Percentiles rank a stretch among this genome's conserved stretches.
Evolutionary conservation across 2,888 invertebrate genomes (phyloP).

Genomic region (Calliopum simillimum): DNA sequence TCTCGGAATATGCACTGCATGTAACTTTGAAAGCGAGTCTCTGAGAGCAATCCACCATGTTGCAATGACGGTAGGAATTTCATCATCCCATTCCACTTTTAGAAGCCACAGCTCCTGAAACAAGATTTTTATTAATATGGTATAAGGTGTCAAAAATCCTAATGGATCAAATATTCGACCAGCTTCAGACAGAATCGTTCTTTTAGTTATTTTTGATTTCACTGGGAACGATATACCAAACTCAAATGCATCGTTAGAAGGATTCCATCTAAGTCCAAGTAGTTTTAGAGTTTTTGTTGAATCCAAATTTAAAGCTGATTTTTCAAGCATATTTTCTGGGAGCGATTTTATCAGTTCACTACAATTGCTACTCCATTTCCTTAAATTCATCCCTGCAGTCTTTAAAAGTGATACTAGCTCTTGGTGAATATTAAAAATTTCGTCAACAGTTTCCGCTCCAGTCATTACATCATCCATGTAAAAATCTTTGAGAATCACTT

Average conservation of each 20-base stretch:
- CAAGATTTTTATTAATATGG: conserved; percentile 46
- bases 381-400: conserved; percentile 16
- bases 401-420: conserved; percentile 4
- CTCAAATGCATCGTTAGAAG: conserved; percentile 6
- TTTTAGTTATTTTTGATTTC: not conserved
- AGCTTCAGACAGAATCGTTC: conserved; percentile 1
- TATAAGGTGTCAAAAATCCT: conserved; percentile 43
- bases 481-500: conserved; percentile 41
- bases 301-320: not conserved
- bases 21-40: not conserved
- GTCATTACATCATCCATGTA: conserved; percentile 49
- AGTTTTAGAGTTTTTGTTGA: conserved; percentile 18
- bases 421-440: conserved; percentile 4
- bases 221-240: conserved; percentile 4
- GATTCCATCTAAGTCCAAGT: conserved; percentile 23
- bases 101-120: conserved; percentile 49
- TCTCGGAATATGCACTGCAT: not conserved
- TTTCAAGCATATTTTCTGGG: conserved; percentile 18
- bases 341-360: not conserved
- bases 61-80: conserved; percentile 1
- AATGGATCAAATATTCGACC: conserved; percentile 46
- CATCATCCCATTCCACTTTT: conserved; percentile 48
- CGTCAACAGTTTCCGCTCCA: conserved; percentile 34
- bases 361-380: conserved; percentile 18
- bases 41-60: conserved; percentile 11